phyloP scores from a whole-genome alignment of 1,140 invertebrate genomes.

The Dreissena rostriformis region DNA sequence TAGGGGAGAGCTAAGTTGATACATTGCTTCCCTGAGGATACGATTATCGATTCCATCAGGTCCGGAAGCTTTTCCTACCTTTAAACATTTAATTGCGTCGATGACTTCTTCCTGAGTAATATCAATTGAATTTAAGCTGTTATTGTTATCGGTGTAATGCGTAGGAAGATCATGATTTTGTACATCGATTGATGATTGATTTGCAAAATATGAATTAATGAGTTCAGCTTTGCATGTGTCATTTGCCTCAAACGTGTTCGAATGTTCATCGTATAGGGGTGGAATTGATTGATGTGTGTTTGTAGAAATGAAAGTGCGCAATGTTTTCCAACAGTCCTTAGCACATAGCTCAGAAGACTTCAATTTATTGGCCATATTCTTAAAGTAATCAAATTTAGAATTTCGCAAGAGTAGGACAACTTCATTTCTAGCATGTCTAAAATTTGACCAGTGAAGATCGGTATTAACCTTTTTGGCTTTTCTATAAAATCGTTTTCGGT shows the following conservation, averaged over 20 bases:
- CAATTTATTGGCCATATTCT: no score
- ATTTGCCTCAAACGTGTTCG: background rate
- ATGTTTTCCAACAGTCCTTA: no score
- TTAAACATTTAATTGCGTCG: background rate
- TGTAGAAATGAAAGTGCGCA: background rate
- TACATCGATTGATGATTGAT: conserved; percentile 1
- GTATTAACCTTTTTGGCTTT: no score
- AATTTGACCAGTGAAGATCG: background rate
- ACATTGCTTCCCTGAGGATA: background rate
- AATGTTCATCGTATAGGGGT: background rate
- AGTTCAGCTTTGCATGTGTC: background rate
- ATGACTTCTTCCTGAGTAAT: background rate
- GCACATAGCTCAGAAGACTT: background rate
- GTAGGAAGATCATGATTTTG: background rate
- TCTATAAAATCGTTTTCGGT: no score
- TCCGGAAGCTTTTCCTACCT: conserved; percentile 30
- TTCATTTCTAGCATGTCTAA: background rate
- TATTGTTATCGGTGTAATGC: background rate
- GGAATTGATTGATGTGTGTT: background rate
- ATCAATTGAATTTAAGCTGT: background rate
- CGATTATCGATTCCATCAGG: conserved; percentile 31
- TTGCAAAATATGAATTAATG: background rate
- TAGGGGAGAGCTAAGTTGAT: conserved; percentile 1
- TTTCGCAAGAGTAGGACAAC: background rate
- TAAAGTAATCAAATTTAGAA: background rate